Evolutionary conservation across 92 coral and sea anemone species (phyloP), one percentile per base, ranked within the genome.

Genomic region (Umimayanthus chanpuru): DNA sequence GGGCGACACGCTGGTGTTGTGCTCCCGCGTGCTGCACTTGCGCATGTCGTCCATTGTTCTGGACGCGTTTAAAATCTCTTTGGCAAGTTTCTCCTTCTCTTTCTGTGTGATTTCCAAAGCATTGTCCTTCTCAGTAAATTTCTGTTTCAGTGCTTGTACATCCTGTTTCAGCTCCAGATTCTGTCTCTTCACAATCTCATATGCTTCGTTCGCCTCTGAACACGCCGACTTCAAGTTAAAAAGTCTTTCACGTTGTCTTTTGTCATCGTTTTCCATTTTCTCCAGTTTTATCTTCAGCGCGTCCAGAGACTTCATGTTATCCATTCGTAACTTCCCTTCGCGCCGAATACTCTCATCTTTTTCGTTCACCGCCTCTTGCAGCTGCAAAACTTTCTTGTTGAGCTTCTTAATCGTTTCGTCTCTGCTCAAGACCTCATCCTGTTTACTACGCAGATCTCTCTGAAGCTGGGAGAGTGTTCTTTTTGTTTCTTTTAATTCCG

Each of bases 201-300:
- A 95, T 18, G 98, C 98, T 85, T 95, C 98, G 83, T 95, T 95
- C 4, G 98, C 98, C 61, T 95, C 98, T 0, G 98, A 93, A 30
- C 98, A 95, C 25, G 98, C 98, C 11, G 96, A 95, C 87, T 95
- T 95, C 21, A 95, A 85, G 64, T 95, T 95, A 40, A 93, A 93
- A 40, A 95, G 81, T 56, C 98, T 85, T 36, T 95, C 98, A 28
- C 93, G 81, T n/a, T 95, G 93, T 73, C 80, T 90, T 86, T 95
- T 95, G 61, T 95, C 96, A 41, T 93, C 98, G 2, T 55, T 41
- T 29, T 88, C 94, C 89, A 90, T 88, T 50, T 90, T 93, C 25
- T 95, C 96, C 91, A 93, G 44, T 80, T 93, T 95, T 56, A 95
- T 90, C 85, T 93, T 95, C 68, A 95, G 47, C 5, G 90, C 80